Percentiles rank a stretch among this genome's conserved stretches.
These are phyloP conservation scores for Orthosia cruda DNA, from an alignment of 2,888 invertebrate species.

Conservation along the genomic window DNA sequence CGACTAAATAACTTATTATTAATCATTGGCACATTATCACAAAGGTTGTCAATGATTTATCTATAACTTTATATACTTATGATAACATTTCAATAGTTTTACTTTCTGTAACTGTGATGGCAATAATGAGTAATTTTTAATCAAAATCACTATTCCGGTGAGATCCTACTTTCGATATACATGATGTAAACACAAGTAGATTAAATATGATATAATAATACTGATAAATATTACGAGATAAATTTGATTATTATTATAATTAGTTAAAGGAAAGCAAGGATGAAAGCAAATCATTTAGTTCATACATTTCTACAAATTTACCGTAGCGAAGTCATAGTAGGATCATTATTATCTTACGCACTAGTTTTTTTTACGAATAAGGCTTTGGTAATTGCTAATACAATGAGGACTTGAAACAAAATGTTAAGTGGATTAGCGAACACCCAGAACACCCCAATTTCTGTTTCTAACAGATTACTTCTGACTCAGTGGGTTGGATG, in stretches of 20 bases:
- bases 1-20: slow-evolving; percentile 80
- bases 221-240: slow-evolving; percentile 67
- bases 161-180: slow-evolving; percentile 67
- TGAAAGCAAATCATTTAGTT: background rate
- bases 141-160: slow-evolving; percentile 69
- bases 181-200: slow-evolving; percentile 57
- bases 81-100: slow-evolving; percentile 66
- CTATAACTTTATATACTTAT: slow-evolving; percentile 68
- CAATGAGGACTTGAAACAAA: slow-evolving; percentile 29
- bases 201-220: slow-evolving; percentile 66
- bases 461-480: slow-evolving; percentile 19
- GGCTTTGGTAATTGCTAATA: slow-evolving; percentile 77
- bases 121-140: slow-evolving; percentile 70
- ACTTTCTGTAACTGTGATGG: slow-evolving; percentile 71
- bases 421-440: background rate
- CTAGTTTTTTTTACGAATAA: slow-evolving; percentile 64
- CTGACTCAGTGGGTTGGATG: slow-evolving; percentile 1
- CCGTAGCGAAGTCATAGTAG: slow-evolving; percentile 38
- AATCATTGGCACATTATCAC: slow-evolving; percentile 92
- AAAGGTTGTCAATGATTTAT: slow-evolving; percentile 90
- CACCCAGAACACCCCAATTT: slow-evolving; percentile 14
- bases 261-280: background rate
- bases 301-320: slow-evolving; percentile 40
- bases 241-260: slow-evolving; percentile 40
- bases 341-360: slow-evolving; percentile 46